Base-by-base conservation (phyloP, 35 echinoderm and acorn worm species). In the Ophioderma brevispina region DNA sequence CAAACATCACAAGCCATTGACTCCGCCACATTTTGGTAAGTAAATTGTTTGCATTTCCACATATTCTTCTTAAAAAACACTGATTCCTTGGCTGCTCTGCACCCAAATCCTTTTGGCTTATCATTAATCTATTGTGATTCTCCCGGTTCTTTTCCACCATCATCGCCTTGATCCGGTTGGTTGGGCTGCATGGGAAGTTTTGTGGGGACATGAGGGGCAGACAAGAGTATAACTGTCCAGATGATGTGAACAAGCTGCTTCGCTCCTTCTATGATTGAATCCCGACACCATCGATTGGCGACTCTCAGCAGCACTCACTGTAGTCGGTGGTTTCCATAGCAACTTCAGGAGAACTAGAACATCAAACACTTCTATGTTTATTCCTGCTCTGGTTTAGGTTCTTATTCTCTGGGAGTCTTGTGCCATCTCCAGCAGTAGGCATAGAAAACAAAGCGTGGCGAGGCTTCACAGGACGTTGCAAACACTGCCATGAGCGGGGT, bases 391-490 rank as follows among this genome's bases (percentile, higher is more conserved):
- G 31, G 64, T 25, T 13, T 78, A 18, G 30, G 32, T 17, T 33
- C n/a, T 38, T 23, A 19, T 39, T 33, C 25, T 0, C 37, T 5
- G 81, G 37, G 15, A 8, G n/a, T 33, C 35, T 40, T 42, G 35
- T 14, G 31, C 39, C 75, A 77, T 31, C 36, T 40, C 84, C 1
- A 87, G n/a, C 83, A 25, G 78, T 13, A 38, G 92, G 87, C 35
- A 85, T 46, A 32, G 35, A 32, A 13, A 33, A n/a, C n/a, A n/a
- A n/a, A n/a, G n/a, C 38, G 32, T 76, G 39, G 37, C 87, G 87
- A 33, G 36, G 88, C 40, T 39, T 91, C 85, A 56, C 93, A 95
- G n/a, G 14, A 78, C 89, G 30, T 78, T 78, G 76, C 93, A 95
- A 13, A 78, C 38, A 32, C 42, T 15, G 3, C 84, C 50, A 19